phyloP scores from a whole-genome alignment of 2,113 vertebrate species.

The Cyanoliseus patagonus region DNA sequence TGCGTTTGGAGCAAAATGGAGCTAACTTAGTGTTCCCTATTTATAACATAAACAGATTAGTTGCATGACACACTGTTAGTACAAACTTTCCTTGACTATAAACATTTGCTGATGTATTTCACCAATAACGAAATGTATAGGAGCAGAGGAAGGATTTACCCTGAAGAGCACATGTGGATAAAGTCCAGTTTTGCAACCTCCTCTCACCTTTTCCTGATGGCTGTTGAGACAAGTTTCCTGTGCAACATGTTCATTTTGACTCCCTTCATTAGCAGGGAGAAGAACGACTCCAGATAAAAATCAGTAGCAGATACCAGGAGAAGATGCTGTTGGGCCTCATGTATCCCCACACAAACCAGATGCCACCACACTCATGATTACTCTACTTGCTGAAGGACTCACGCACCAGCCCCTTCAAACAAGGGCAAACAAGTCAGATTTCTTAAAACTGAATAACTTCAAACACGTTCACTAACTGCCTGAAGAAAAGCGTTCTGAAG shows the following conservation, averaged over 20 bases:
- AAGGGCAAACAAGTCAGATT: neutral
- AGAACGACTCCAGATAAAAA: neutral
- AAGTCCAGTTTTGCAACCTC: neutral
- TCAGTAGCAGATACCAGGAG: neutral
- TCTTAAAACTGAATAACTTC: neutral
- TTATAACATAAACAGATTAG: slow-evolving; percentile 69
- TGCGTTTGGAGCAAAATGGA: slow-evolving; percentile 65
- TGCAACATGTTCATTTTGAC: neutral
- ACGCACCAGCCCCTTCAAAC: neutral
- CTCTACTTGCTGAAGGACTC: neutral
- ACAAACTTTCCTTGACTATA: slow-evolving; percentile 68
- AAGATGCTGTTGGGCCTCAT: neutral
- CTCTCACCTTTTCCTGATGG: neutral
- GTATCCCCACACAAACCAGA: neutral
- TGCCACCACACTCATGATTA: neutral
- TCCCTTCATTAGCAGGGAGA: neutral
- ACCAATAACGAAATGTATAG: slow-evolving; percentile 55
- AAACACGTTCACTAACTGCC: neutral
- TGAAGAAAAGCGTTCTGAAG: neutral
- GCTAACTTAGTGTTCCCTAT: slow-evolving; percentile 33
- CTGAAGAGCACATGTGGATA: neutral
- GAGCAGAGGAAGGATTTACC: slow-evolving; percentile 15
- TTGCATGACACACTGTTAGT: slow-evolving; percentile 69
- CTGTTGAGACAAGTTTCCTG: neutral
- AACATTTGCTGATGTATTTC: slow-evolving; percentile 66